phyloP scores from a whole-genome alignment of 2,888 invertebrate species.

The Apamea sordens region DNA sequence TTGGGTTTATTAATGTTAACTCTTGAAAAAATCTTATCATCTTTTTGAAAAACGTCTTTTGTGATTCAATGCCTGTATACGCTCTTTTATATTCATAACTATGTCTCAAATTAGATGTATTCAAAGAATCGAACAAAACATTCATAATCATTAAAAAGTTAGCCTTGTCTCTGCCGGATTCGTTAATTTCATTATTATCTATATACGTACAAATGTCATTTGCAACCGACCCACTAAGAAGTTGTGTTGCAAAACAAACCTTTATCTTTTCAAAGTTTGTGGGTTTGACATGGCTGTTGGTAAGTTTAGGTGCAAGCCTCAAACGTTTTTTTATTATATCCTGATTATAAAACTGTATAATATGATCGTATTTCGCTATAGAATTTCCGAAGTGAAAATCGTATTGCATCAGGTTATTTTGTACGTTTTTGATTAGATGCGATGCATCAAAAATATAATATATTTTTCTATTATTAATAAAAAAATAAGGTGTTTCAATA shows the following conservation, averaged over 20 bases:
- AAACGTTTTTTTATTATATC: background rate
- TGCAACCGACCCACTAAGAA: background rate
- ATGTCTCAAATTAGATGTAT: constrained; percentile 14
- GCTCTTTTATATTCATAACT: constrained; percentile 4
- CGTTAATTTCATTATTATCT: too few species aligned
- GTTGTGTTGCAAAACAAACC: constrained; percentile 7
- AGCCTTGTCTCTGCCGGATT: background rate
- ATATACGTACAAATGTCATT: too few species aligned
- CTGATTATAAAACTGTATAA: background rate
- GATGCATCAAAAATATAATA: constrained; percentile 6
- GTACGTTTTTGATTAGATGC: constrained; percentile 2
- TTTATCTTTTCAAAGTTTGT: background rate
- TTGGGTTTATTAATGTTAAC: constrained; percentile 14
- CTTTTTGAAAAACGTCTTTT: constrained; percentile 5
- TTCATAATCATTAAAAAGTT: constrained; percentile 11
- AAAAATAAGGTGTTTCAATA: too few species aligned
- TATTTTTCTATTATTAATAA: background rate
- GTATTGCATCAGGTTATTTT: background rate
- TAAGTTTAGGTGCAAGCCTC: background rate
- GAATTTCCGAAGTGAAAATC: background rate
- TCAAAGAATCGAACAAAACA: constrained; percentile 26
- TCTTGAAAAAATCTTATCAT: constrained; percentile 5
- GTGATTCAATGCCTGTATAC: background rate
- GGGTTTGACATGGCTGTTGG: background rate
- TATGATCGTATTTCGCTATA: constrained; percentile 4